A percentile compares a stretch with the other conserved stretches of the same genome.
These are phyloP conservation scores for Leptopilina syphax DNA, from an alignment of 2,888 invertebrate genomes.

Conservation along the genomic window DNA sequence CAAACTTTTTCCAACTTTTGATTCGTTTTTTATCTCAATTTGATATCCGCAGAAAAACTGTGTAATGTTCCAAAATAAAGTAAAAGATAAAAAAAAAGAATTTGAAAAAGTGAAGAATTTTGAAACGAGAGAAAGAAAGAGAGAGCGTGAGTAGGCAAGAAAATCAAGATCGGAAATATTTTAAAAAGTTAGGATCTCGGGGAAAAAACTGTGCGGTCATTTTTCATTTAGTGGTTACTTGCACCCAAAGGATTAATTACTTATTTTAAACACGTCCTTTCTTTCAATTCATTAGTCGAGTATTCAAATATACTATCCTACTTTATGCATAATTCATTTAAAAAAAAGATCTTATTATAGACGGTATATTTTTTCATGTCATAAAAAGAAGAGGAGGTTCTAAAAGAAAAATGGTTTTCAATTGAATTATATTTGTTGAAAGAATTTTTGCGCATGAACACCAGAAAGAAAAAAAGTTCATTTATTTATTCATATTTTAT, in stretches of 20 bases:
- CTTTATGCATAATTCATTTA: slow-evolving; percentile 34
- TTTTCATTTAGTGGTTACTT: background rate
- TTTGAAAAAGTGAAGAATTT: no score
- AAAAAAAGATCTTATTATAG: slow-evolving; percentile 4
- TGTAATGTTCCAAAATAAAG: no score
- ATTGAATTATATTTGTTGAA: background rate
- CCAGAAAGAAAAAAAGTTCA: background rate
- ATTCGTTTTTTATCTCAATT: no score
- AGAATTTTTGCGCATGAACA: background rate
- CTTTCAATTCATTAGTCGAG: slow-evolving; percentile 22
- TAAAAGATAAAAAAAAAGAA: no score
- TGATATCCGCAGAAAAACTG: no score
- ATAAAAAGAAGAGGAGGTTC: background rate
- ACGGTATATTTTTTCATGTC: slow-evolving; percentile 9
- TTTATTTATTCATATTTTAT: background rate
- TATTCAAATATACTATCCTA: slow-evolving; percentile 28
- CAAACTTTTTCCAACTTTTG: no score
- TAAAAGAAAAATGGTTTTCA: slow-evolving; percentile 24
- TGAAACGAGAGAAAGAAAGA: no score
- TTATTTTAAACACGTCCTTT: slow-evolving; percentile 12
- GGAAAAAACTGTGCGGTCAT: background rate
- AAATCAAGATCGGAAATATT: slow-evolving; percentile 1
- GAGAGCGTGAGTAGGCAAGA: background rate
- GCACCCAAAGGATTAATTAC: slow-evolving; percentile 4
- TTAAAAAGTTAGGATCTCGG: background rate